Evolutionary conservation across 2,113 vertebrate species (phyloP), one percentile per base, ranked within the genome.

Genomic region (Pogonocichla stellata): DNA sequence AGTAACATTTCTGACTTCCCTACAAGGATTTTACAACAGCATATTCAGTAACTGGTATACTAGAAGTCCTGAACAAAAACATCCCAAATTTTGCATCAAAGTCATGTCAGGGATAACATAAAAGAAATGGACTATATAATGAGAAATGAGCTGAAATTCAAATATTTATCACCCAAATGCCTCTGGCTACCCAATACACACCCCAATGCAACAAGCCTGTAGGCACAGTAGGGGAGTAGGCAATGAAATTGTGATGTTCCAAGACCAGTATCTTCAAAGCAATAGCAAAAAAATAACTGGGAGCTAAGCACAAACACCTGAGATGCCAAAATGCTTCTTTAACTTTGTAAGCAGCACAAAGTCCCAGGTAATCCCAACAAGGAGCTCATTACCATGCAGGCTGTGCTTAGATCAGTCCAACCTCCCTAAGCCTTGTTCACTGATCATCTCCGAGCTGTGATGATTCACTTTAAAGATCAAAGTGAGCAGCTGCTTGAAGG

Each of bases 391-490:
- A 43, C 40, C 64, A 75, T 36, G 48, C 87, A 80, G 40, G 23
- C 56, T 47, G 65, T 6, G 53, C 51, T 34, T 0, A 12, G 38
- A 74, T 58, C 47, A 78, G 65, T 20, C 33, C 65, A 85, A 84
- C 28, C 60, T 62, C 38, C 43, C 42, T 22, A 38, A 56, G 62
- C 34, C 26, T 22, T 26, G 70, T 6, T 48, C 57, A 22, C 60
- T 71, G 88, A 86, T 67, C 79, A 60, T 67, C 74, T 56, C 64
- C 2, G 24, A 95, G 62, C 57, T 80, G 26, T 12, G 73, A 73
- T 43, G 62, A 80, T 86, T 90, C 86, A 60, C 80, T 90, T 80
- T 47, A 54, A 33, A 93, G 81, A 94, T 85, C 82, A 82, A 86
- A 95, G 86, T 12, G 28, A 92, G 93, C 45, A 92, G 79, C 28